Percentiles rank a stretch among this genome's conserved stretches.
phyloP scores from a whole-genome alignment of 35 echinoderm and acorn worm genomes.

The Amphiura filiformis region DNA sequence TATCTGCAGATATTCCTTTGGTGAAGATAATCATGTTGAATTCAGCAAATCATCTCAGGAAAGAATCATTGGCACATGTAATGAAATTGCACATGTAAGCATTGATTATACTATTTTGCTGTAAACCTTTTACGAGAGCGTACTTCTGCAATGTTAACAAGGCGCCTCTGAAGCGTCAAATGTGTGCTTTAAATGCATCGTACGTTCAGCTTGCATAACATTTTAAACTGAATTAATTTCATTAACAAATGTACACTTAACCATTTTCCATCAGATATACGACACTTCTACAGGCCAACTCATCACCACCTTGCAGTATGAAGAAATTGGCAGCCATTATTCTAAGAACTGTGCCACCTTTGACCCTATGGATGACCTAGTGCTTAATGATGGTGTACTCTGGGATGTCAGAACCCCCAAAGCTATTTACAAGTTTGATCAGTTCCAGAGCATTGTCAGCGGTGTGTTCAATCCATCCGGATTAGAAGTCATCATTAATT shows the following conservation, averaged over 20 bases:
- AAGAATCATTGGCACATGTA: slow-evolving; percentile 86
- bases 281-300: slow-evolving; percentile 81
- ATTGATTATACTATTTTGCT: too few relatives aligned
- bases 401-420: slow-evolving; percentile 85
- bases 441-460: slow-evolving; percentile 91
- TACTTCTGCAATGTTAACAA: too few relatives aligned
- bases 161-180: too few relatives aligned
- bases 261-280: slow-evolving; percentile 79
- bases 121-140: too few relatives aligned
- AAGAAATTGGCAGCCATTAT: slow-evolving; percentile 84
- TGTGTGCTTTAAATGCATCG: background rate
- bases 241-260: too few relatives aligned
- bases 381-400: slow-evolving; percentile 90
- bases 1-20: slow-evolving; percentile 63
- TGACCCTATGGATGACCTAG: slow-evolving; percentile 92
- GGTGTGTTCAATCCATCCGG: slow-evolving; percentile 88
- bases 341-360: slow-evolving; percentile 96
- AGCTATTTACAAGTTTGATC: slow-evolving; percentile 95
- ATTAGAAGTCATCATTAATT: slow-evolving; percentile 87
- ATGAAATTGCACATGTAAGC: slow-evolving; percentile 89
- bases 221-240: background rate
- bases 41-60: slow-evolving; percentile 91
- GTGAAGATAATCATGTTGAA: slow-evolving; percentile 92
- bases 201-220: background rate
- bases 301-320: slow-evolving; percentile 54